Evolutionary conservation across 2,888 invertebrate genomes (phyloP).

Genomic region (Limnephilus lunatus): DNA sequence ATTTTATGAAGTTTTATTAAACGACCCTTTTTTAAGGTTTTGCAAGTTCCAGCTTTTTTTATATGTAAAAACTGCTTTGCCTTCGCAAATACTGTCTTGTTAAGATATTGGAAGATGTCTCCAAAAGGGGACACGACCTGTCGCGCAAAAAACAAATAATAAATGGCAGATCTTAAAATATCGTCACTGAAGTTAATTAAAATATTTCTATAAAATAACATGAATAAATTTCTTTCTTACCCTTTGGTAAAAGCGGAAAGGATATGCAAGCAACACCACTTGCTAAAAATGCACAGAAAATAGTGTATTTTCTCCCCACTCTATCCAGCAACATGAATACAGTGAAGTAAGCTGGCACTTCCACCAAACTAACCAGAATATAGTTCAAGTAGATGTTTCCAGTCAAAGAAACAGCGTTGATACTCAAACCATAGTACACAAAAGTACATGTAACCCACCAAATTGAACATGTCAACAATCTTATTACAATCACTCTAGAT

Average conservation of each 20-base stretch:
- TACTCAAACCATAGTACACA: slow-evolving; percentile 88
- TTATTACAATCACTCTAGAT: slow-evolving; percentile 76
- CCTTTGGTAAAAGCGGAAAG: slow-evolving; percentile 78
- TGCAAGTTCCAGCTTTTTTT: neutral
- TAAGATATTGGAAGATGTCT: neutral
- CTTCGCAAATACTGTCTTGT: neutral
- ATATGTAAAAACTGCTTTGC: neutral
- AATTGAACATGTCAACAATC: slow-evolving; percentile 82
- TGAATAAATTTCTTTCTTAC: slow-evolving; percentile 69
- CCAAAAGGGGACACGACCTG: neutral
- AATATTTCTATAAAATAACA: neutral
- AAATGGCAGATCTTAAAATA: neutral
- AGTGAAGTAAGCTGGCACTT: slow-evolving; percentile 81
- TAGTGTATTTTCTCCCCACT: slow-evolving; percentile 78
- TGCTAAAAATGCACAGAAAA: slow-evolving; percentile 78
- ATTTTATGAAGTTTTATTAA: too few relatives aligned
- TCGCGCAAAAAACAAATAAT: neutral
- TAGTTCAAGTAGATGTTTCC: slow-evolving; percentile 89
- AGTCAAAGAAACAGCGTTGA: slow-evolving; percentile 85
- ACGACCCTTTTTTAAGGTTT: too few relatives aligned
- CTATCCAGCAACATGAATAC: slow-evolving; percentile 79
- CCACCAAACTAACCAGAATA: slow-evolving; percentile 81
- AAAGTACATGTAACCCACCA: slow-evolving; percentile 89
- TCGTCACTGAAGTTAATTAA: neutral
- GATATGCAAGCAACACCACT: slow-evolving; percentile 79